phyloP scores from a whole-genome alignment of 2,888 invertebrate genomes.

The Smittia aterrima region DNA sequence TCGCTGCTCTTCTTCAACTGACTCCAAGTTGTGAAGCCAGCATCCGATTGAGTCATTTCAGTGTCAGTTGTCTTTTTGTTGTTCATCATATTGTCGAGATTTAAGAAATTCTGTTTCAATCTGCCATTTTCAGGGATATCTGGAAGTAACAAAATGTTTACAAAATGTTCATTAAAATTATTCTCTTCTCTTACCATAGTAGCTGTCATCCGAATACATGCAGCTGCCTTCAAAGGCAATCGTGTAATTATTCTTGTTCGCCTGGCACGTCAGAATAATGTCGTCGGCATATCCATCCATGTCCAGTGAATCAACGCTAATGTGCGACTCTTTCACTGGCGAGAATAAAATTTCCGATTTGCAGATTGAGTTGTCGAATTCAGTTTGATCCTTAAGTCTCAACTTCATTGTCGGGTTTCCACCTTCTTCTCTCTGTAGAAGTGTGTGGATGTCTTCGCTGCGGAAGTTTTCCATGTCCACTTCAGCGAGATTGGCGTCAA shows the following conservation, averaged over 20 bases:
- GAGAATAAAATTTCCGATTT: conserved; percentile 89
- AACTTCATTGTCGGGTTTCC: conserved; percentile 77
- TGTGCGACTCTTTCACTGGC: conserved; percentile 78
- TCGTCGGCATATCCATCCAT: conserved; percentile 73
- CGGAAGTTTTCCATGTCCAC: conserved; percentile 94
- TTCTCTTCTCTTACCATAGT: conserved; percentile 56
- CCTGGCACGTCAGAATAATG: conserved; percentile 85
- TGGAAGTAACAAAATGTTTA: background rate
- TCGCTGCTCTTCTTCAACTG: conserved; percentile 73
- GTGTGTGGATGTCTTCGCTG: conserved; percentile 85
- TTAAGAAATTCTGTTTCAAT: conserved; percentile 51
- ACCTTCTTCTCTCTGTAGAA: conserved; percentile 62
- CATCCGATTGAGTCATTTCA: conserved; percentile 85
- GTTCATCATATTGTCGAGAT: conserved; percentile 52
- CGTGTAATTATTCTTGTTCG: conserved; percentile 92
- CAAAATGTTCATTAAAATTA: background rate
- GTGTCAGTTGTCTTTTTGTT: conserved; percentile 60
- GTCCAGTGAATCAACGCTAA: conserved; percentile 88
- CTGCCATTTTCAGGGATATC: conserved; percentile 45
- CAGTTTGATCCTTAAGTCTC: conserved; percentile 76
- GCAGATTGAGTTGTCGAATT: conserved; percentile 84
- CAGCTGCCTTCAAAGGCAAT: conserved; percentile 91
- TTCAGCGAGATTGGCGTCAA: conserved; percentile 91
- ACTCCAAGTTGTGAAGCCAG: conserved; percentile 86
- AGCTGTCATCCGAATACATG: conserved; percentile 81